These are phyloP conservation scores for Metallyticus violacea DNA, from an alignment of 2,888 invertebrate species.

Conservation along the genomic window DNA sequence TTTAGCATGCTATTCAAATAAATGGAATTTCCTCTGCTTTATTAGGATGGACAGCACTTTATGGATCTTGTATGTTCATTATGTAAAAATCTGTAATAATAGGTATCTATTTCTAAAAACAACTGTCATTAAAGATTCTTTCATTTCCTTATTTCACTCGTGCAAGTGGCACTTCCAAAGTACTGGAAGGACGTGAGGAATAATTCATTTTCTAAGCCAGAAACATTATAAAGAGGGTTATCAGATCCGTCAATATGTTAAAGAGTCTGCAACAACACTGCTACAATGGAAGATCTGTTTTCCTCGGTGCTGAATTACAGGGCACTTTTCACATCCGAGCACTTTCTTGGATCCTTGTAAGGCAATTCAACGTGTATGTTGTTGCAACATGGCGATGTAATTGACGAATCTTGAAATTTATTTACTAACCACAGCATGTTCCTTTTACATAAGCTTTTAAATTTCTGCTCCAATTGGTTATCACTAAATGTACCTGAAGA, in stretches of 20 bases:
- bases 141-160: not conserved
- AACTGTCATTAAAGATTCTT: not conserved
- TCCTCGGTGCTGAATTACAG: not conserved
- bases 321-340: not conserved
- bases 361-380: not conserved
- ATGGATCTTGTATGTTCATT: not conserved
- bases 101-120: slow-evolving; percentile 8
- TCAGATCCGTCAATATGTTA: not conserved
- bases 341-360: not conserved
- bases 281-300: not conserved
- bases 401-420: not conserved
- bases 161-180: not conserved
- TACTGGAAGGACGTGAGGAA: not conserved
- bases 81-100: slow-evolving; percentile 12
- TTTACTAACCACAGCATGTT: not conserved
- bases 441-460: not conserved
- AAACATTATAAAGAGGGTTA: not conserved
- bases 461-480: not conserved
- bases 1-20: slow-evolving; percentile 4
- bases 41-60: not conserved
- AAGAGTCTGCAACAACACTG: not conserved
- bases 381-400: not conserved
- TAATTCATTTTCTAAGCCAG: not conserved
- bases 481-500: slow-evolving; percentile 1
- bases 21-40: slow-evolving; percentile 12